A percentile compares a stretch with the other conserved stretches of the same genome.
phyloP scores from a whole-genome alignment of 2,113 vertebrate genomes.

The Nibea albiflora region DNA sequence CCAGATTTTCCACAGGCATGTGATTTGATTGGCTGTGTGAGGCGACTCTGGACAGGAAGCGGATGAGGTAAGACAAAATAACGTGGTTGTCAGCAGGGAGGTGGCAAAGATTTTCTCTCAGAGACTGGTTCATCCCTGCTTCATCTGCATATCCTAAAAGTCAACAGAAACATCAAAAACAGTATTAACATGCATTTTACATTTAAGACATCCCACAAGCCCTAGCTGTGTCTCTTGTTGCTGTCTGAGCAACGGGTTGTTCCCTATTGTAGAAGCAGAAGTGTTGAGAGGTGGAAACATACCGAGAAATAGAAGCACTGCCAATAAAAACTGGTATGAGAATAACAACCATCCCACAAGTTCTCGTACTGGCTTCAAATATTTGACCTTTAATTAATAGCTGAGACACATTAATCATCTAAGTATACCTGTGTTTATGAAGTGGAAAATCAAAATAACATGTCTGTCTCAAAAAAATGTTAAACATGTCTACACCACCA shows the following conservation, averaged over 20 bases:
- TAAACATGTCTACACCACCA: background rate
- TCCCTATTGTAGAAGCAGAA: no score
- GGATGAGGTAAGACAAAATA: slow-evolving; percentile 82
- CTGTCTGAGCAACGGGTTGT: background rate
- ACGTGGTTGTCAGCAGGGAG: slow-evolving; percentile 78
- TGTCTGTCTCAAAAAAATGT: background rate
- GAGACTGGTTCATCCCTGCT: slow-evolving; percentile 60
- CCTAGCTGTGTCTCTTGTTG: background rate
- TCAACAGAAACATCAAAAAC: slow-evolving; percentile 3
- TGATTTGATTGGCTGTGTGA: slow-evolving; percentile 83
- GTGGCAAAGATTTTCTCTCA: slow-evolving; percentile 74
- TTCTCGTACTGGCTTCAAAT: background rate
- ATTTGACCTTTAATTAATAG: background rate
- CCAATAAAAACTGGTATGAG: background rate
- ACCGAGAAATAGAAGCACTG: background rate
- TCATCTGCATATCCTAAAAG: slow-evolving; percentile 69
- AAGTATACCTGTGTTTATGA: background rate
- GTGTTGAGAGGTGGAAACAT: background rate
- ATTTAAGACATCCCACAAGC: background rate
- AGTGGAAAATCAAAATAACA: background rate
- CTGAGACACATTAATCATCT: background rate
- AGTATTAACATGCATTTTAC: background rate
- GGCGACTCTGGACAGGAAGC: slow-evolving; percentile 84
- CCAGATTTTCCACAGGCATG: slow-evolving; percentile 88
- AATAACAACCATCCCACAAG: background rate